phyloP scores from a whole-genome alignment of 2,888 invertebrate genomes.

The Dasypogon diadema region DNA sequence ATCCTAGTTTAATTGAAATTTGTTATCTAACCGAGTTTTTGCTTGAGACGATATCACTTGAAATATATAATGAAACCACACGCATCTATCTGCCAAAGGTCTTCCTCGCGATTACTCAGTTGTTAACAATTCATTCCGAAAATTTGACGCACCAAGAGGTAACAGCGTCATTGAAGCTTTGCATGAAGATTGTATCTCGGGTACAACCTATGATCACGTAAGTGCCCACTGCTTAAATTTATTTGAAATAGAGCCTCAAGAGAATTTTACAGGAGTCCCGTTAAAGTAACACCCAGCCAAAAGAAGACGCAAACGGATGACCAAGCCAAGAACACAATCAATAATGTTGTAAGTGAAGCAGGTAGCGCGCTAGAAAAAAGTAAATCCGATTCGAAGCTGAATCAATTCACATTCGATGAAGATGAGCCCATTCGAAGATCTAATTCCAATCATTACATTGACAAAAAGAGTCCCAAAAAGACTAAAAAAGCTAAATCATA shows the following conservation, averaged over 20 bases:
- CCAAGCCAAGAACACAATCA: conserved; percentile 26
- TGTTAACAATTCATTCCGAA: conserved; percentile 72
- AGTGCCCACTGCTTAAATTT: conserved; percentile 53
- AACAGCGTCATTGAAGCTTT: conserved; percentile 75
- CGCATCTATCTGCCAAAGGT: conserved; percentile 83
- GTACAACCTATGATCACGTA: conserved; percentile 76
- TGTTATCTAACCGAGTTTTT: conserved; percentile 81
- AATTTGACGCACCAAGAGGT: conserved; percentile 71
- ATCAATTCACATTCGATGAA: conserved; percentile 64
- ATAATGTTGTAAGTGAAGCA: conserved; percentile 57
- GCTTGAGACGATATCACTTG: conserved; percentile 80
- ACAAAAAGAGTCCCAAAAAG: conserved; percentile 66
- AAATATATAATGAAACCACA: conserved; percentile 82
- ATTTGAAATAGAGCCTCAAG: not conserved
- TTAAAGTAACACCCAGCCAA: conserved; percentile 61
- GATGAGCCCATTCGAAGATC: conserved; percentile 70
- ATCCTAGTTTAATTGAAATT: conserved; percentile 76
- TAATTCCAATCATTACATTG: conserved; percentile 72
- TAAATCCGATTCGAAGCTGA: conserved; percentile 76
- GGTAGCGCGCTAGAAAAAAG: conserved; percentile 72
- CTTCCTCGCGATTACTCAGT: conserved; percentile 75
- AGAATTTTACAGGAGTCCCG: conserved; percentile 63
- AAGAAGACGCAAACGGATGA: conserved; percentile 6
- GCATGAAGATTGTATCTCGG: conserved; percentile 79
- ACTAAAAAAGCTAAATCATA: conserved; percentile 73